These are phyloP conservation scores for Nerophis ophidion DNA, from an alignment of 2,113 vertebrate species.

Conservation along the genomic window DNA sequence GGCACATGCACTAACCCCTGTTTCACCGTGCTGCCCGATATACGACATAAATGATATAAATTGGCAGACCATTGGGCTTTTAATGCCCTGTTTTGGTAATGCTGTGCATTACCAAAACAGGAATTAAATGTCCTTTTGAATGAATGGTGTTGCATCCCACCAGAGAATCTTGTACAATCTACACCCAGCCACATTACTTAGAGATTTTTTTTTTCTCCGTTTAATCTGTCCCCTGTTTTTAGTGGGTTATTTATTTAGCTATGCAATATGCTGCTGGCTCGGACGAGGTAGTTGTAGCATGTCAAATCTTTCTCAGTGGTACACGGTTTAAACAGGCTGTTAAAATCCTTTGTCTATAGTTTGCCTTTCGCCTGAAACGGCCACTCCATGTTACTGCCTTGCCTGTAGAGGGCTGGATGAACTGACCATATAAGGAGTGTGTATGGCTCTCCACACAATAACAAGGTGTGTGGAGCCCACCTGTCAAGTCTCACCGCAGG, in stretches of 20 bases:
- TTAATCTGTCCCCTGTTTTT: not conserved
- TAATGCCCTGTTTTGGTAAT: not conserved
- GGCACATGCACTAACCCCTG: too few species aligned
- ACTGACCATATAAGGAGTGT: conserved; percentile 49
- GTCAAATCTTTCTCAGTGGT: conserved; percentile 7
- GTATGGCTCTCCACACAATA: conserved; percentile 53
- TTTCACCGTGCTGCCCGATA: too few species aligned
- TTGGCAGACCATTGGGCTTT: too few species aligned
- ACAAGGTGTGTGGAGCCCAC: conserved; percentile 54
- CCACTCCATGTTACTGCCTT: conserved; percentile 32
- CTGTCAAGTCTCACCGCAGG: conserved; percentile 49
- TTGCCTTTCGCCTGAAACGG: conserved; percentile 23
- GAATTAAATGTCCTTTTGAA: not conserved
- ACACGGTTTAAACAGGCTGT: conserved; percentile 23
- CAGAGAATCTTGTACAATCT: not conserved
- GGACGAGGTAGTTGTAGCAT: conserved; percentile 8
- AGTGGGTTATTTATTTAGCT: conserved; percentile 24
- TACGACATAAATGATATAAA: too few species aligned
- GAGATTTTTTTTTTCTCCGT: not conserved
- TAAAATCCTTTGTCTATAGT: conserved; percentile 26
- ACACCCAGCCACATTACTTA: not conserved
- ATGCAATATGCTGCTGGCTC: conserved; percentile 5
- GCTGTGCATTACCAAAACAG: not conserved
- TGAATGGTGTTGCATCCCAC: not conserved
- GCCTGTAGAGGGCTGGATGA: conserved; percentile 25